Evolutionary conservation across 2,888 invertebrate genomes (phyloP).

Genomic region (Meteorus cinctellus): DNA sequence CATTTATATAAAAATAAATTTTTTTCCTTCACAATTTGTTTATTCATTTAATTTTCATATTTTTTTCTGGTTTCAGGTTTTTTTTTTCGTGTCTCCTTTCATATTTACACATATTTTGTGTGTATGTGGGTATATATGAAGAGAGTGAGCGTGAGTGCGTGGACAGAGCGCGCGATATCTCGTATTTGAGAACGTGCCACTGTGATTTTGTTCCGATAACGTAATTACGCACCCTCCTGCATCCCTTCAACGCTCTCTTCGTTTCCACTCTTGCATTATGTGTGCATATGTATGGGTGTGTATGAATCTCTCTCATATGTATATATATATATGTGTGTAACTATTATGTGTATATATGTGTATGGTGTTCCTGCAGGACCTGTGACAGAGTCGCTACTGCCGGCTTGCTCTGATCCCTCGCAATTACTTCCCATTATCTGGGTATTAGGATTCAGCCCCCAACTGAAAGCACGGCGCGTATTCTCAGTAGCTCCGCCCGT

Average conservation of each 20-base stretch:
- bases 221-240: conserved; percentile 61
- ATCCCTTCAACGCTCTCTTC: conserved; percentile 42
- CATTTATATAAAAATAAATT: not conserved
- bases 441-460: conserved; percentile 73
- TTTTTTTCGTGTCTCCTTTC: not conserved
- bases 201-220: conserved; percentile 71
- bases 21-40: not conserved
- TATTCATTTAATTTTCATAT: not conserved
- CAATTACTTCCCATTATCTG: conserved; percentile 74
- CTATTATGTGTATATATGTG: not conserved
- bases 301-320: conserved; percentile 32
- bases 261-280: conserved; percentile 23
- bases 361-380: conserved; percentile 2
- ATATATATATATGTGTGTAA: not conserved
- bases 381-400: conserved; percentile 8
- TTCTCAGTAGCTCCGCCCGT: conserved; percentile 62
- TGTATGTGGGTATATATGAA: conserved; percentile 19
- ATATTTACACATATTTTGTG: not conserved
- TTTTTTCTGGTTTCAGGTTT: not conserved
- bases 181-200: conserved; percentile 68
- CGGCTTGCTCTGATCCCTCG: conserved; percentile 71
- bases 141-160: not conserved
- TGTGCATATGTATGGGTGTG: conserved; percentile 44
- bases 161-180: conserved; percentile 56
- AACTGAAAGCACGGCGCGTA: conserved; percentile 69